phyloP scores from a whole-genome alignment of 2,888 invertebrate genomes.

The Leptogaster cylindrica region DNA sequence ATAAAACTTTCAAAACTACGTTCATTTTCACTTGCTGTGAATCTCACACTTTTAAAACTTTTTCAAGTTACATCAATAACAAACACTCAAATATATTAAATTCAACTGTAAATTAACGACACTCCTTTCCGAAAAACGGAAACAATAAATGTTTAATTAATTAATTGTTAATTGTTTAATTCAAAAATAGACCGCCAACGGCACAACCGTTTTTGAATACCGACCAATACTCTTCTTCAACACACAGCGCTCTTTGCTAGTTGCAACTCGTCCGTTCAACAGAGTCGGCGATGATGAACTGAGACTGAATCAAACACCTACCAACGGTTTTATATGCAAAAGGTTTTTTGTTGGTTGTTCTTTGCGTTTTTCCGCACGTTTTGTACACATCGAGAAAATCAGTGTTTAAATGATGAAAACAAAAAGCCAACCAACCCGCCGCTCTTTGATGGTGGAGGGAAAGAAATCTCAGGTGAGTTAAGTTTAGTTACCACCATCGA shows the following conservation, averaged over 20 bases:
- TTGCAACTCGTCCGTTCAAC: slow-evolving; percentile 48
- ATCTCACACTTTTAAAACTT: too few relatives aligned
- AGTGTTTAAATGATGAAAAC: slow-evolving; percentile 25
- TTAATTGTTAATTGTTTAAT: neutral
- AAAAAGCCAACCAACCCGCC: too few relatives aligned
- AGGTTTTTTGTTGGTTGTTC: slow-evolving; percentile 39
- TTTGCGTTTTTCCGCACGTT: slow-evolving; percentile 32
- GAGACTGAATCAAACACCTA: slow-evolving; percentile 50
- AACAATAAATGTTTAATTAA: neutral
- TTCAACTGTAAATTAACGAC: neutral
- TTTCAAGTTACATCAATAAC: too few relatives aligned
- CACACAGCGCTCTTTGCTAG: too few relatives aligned
- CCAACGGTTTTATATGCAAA: slow-evolving; percentile 53
- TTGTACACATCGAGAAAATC: slow-evolving; percentile 46
- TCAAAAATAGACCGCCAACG: slow-evolving; percentile 22
- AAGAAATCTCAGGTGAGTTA: slow-evolving; percentile 8
- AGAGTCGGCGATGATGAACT: slow-evolving; percentile 54
- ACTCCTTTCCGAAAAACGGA: neutral
- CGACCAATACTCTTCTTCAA: slow-evolving; percentile 2
- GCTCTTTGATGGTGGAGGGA: too few relatives aligned
- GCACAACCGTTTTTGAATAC: neutral
- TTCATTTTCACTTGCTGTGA: slow-evolving; percentile 9
- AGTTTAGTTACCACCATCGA: neutral
- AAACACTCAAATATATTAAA: neutral
- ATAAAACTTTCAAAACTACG: too few relatives aligned